These are phyloP conservation scores for Poecilia picta DNA, from an alignment of 2,797 vertebrate species.

Conservation along the genomic window DNA sequence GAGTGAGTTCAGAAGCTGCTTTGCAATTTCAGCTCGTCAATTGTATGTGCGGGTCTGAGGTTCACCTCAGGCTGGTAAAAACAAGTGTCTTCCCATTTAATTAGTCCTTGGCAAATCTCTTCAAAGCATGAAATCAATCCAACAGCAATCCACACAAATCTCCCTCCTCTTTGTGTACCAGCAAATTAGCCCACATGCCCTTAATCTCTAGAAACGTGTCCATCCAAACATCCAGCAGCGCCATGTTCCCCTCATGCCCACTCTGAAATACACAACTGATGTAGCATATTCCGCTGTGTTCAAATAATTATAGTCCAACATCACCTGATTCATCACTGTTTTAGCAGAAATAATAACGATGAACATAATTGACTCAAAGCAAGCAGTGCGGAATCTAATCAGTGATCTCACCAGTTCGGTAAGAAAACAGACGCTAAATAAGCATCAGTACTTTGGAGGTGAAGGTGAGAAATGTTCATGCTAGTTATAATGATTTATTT, in stretches of 20 bases:
- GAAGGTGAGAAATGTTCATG: not conserved
- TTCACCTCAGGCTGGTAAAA: conserved; percentile 42
- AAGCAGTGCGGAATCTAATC: not conserved
- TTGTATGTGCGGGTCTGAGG: conserved; percentile 19
- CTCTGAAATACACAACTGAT: conserved; percentile 15
- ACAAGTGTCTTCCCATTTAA: conserved; percentile 68
- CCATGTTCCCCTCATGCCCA: conserved; percentile 2
- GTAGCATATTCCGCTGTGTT: not conserved
- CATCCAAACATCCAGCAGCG: conserved; percentile 14
- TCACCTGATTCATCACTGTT: not conserved
- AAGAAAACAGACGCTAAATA: not conserved
- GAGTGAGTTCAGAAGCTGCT: not conserved
- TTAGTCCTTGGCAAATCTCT: conserved; percentile 75
- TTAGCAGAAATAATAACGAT: not conserved
- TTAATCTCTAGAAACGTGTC: conserved; percentile 50
- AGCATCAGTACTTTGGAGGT: not conserved
- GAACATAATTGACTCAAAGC: not conserved
- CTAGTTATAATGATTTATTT: not conserved
- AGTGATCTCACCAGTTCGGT: not conserved
- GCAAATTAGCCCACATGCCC: conserved; percentile 58
- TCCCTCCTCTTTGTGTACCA: conserved; percentile 19
- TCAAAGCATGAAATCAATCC: conserved; percentile 60
- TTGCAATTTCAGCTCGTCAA: conserved; percentile 11
- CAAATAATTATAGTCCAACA: not conserved
- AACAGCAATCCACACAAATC: conserved; percentile 72